Evolutionary conservation across 2,888 invertebrate species (phyloP).

Genomic region (Eupithecia tripunctaria): DNA sequence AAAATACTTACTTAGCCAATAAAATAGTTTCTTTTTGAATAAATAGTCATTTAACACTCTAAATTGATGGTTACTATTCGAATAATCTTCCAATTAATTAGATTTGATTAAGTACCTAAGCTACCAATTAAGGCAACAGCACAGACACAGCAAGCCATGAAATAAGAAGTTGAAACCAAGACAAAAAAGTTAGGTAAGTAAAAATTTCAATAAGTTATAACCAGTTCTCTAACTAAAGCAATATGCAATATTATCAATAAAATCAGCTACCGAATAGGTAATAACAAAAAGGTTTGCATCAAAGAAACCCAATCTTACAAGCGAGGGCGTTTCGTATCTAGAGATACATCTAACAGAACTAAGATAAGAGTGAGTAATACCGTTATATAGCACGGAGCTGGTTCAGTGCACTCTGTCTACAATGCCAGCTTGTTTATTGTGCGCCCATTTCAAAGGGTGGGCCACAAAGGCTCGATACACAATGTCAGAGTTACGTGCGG

Average conservation of each 20-base stretch:
- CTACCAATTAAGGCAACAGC: not conserved
- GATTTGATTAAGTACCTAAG: not conserved
- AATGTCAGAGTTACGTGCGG: slow-evolving; percentile 54
- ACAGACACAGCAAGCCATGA: too few relatives aligned
- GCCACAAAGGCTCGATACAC: slow-evolving; percentile 63
- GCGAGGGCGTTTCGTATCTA: slow-evolving; percentile 29
- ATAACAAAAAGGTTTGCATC: slow-evolving; percentile 20
- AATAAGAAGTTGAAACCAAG: too few relatives aligned
- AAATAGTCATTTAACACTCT: too few relatives aligned
- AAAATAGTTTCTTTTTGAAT: too few relatives aligned
- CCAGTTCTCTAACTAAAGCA: not conserved
- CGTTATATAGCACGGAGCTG: slow-evolving; percentile 43
- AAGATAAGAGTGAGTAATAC: slow-evolving; percentile 41
- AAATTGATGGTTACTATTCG: too few relatives aligned
- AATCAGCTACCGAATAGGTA: slow-evolving; percentile 13
- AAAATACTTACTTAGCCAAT: too few relatives aligned
- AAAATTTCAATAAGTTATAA: not conserved
- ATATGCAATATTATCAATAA: not conserved
- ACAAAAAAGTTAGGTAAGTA: not conserved
- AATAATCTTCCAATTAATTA: not conserved
- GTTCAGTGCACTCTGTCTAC: slow-evolving; percentile 60
- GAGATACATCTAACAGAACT: slow-evolving; percentile 33
- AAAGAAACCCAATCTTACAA: slow-evolving; percentile 29
- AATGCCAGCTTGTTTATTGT: slow-evolving; percentile 66
- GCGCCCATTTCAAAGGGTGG: slow-evolving; percentile 64